Evolutionary conservation across 2,113 vertebrate species (phyloP), one percentile per base, ranked within the genome.

Genomic region (Phoenicopterus ruber): DNA sequence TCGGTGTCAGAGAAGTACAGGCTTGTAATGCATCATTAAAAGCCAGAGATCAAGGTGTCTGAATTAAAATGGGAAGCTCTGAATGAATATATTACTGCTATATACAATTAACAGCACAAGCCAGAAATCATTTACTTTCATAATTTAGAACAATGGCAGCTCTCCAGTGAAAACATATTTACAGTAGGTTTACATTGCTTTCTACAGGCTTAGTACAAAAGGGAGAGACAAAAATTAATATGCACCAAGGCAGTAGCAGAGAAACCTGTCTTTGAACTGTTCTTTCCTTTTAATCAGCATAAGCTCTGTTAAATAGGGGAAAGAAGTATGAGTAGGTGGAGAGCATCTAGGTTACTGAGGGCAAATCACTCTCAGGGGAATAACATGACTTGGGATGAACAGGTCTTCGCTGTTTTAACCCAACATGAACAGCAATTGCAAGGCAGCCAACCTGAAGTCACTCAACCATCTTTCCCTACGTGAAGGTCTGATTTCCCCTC

Each of bases 21-120:
- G 31, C 78, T 95, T 73, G 25, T 95, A 96, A 94, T 92, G 86
- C 91, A 94, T 94, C 92, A 93, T 96, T 95, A 96, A 80, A 94
- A 97, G 47, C 55, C 72, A 82, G 77, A 96, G 88, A 96, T 94
- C 80, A 92, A 52, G 46, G 42, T 20, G 34, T 85, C 77, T 88
- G 84, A 92, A 92, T 92, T 95, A 95, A 91, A 97, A 94, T 73
- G 57, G 82, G 63, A 90, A 96, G 29, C 29, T 86, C 42, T 82
- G 52, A 82, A 88, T 86, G 40, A 93, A 42, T 97, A 34, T 69
- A 96, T 94, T 90, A 63, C 29, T 73, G 9, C 34, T 90, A 29
- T 57, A 59, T 76, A 49, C 80, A 94, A 86, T 97, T 90, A 97
- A 77, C 24, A 91, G 46, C 63, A 76, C 44, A 82, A 55, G 28